Evolutionary conservation across 2,888 invertebrate species (phyloP).

Genomic region (Ennomos erosarius): DNA sequence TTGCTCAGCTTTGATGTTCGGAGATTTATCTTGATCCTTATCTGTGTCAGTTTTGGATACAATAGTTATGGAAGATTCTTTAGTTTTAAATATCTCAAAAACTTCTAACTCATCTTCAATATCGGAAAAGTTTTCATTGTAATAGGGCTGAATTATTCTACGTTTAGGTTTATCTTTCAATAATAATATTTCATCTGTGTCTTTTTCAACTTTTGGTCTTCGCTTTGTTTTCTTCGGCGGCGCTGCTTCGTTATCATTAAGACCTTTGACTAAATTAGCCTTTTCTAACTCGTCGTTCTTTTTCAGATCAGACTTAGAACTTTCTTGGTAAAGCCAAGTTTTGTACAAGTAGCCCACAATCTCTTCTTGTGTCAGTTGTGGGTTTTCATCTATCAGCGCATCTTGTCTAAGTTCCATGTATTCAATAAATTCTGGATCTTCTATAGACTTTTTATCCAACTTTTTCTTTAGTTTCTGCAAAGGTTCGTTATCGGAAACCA

Average conservation of each 20-base stretch:
- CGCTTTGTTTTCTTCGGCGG: slow-evolving; percentile 58
- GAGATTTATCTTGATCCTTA: slow-evolving; percentile 16
- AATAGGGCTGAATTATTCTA: slow-evolving; percentile 66
- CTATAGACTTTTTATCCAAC: slow-evolving; percentile 41
- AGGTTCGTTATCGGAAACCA: slow-evolving; percentile 52
- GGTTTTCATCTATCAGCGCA: slow-evolving; percentile 78
- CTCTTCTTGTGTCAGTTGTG: slow-evolving; percentile 77
- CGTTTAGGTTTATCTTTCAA: slow-evolving; percentile 72
- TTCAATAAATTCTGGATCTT: slow-evolving; percentile 77
- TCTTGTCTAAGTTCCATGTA: slow-evolving; percentile 81
- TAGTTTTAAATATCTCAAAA: slow-evolving; percentile 58
- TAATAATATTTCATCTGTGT: slow-evolving; percentile 38
- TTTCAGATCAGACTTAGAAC: slow-evolving; percentile 52
- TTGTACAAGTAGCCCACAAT: slow-evolving; percentile 78
- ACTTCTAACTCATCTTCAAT: slow-evolving; percentile 68
- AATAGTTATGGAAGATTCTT: slow-evolving; percentile 28
- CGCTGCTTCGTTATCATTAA: slow-evolving; percentile 49
- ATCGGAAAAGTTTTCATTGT: slow-evolving; percentile 73
- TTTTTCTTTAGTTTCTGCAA: slow-evolving; percentile 51
- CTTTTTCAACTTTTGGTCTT: slow-evolving; percentile 58
- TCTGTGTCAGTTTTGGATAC: slow-evolving; percentile 33
- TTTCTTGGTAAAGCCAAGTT: slow-evolving; percentile 72
- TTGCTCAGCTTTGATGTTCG: slow-evolving; percentile 21
- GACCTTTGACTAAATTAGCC: slow-evolving; percentile 65
- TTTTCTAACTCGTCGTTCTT: slow-evolving; percentile 64